phyloP scores from a whole-genome alignment of 1,140 invertebrate species.

The Leptestheria dahalacensis region DNA sequence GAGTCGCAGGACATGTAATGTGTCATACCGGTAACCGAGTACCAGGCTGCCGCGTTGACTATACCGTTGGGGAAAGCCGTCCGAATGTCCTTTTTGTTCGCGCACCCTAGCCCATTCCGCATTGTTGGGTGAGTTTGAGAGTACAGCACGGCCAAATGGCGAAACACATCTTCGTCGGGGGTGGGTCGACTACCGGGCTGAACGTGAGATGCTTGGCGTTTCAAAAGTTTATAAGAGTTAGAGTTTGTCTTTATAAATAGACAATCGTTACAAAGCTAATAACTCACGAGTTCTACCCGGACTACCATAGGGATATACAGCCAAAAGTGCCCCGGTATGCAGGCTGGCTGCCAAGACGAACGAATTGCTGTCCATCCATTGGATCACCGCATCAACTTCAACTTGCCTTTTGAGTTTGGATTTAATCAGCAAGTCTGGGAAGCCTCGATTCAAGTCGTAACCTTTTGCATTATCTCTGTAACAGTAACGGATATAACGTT shows the following conservation, averaged over 20 bases:
- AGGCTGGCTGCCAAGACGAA: conserved; percentile 81
- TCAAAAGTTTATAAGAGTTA: no score
- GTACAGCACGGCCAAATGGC: conserved; percentile 73
- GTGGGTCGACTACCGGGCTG: conserved; percentile 23
- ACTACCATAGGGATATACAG: conserved; percentile 84
- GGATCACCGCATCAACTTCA: conserved; percentile 86
- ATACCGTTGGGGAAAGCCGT: conserved; percentile 69
- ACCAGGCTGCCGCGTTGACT: conserved; percentile 85
- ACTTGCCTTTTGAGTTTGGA: conserved; percentile 63
- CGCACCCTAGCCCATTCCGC: conserved; percentile 54
- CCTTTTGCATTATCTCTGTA: conserved; percentile 63
- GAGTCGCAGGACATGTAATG: neutral
- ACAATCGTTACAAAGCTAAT: neutral
- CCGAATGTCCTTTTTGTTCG: conserved; percentile 23
- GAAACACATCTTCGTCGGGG: conserved; percentile 88
- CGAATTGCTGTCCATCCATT: conserved; percentile 80
- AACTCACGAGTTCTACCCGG: conserved; percentile 36
- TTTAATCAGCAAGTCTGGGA: conserved; percentile 77
- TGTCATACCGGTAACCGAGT: conserved; percentile 25
- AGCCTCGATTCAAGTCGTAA: conserved; percentile 80
- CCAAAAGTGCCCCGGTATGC: conserved; percentile 79
- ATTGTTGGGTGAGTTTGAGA: conserved; percentile 75
- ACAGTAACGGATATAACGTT: neutral
- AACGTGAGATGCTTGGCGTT: neutral
- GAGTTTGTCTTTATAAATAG: conserved; percentile 67